phyloP scores from a whole-genome alignment of 2,888 invertebrate genomes.

The Chymomyza fuscimana region DNA sequence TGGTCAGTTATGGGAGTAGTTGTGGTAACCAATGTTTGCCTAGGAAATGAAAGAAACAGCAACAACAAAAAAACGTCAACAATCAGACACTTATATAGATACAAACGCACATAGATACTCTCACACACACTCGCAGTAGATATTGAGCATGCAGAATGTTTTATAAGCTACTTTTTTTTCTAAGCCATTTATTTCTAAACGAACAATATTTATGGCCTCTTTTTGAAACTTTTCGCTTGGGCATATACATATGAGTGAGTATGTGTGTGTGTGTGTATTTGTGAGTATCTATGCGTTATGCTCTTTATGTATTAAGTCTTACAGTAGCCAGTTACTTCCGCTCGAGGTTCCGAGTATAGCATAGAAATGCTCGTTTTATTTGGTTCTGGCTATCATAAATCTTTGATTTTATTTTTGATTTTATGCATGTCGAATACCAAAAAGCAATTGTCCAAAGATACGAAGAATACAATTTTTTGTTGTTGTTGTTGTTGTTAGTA shows the following conservation, averaged over 20 bases:
- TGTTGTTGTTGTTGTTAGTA: slow-evolving; percentile 8
- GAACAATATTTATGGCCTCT: slow-evolving; percentile 73
- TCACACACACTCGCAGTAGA: slow-evolving; percentile 25
- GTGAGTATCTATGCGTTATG: neutral
- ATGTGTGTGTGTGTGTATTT: neutral
- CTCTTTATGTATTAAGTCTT: slow-evolving; percentile 5
- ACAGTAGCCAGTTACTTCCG: slow-evolving; percentile 47
- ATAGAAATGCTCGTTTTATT: slow-evolving; percentile 35
- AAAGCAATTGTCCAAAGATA: slow-evolving; percentile 12
- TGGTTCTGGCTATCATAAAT: slow-evolving; percentile 37
- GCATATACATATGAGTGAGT: neutral
- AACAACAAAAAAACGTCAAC: neutral
- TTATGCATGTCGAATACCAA: slow-evolving; percentile 44
- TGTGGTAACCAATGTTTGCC: slow-evolving; percentile 43
- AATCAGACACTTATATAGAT: neutral
- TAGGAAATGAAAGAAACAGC: slow-evolving; percentile 45
- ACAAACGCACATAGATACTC: slow-evolving; percentile 3
- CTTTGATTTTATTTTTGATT: slow-evolving; percentile 53
- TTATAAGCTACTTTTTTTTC: slow-evolving; percentile 56
- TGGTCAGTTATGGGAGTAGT: slow-evolving; percentile 15
- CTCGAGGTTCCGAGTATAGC: slow-evolving; percentile 10
- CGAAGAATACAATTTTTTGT: neutral
- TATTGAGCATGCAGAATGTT: slow-evolving; percentile 61
- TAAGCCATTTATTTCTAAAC: slow-evolving; percentile 69
- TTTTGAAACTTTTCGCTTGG: slow-evolving; percentile 40